These are phyloP conservation scores for Aproaerema taeniolella DNA, from an alignment of 2,888 invertebrate genomes.

Conservation along the genomic window DNA sequence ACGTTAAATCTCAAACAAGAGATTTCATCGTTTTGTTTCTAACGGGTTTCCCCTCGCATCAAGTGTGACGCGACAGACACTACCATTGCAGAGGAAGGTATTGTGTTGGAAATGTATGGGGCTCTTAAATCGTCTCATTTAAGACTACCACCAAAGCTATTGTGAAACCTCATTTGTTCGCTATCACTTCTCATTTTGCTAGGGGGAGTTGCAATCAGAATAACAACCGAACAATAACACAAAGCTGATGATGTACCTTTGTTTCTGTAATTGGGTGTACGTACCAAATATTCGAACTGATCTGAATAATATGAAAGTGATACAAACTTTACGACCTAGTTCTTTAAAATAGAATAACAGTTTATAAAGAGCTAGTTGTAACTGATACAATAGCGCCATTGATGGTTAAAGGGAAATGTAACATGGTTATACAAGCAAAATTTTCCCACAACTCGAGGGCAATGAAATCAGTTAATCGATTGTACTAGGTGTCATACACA, in stretches of 20 bases:
- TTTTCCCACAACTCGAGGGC: conserved; percentile 28
- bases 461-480: conserved; percentile 48
- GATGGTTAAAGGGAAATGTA: conserved; percentile 8
- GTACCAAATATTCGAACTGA: not conserved
- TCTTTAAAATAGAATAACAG: conserved; percentile 6
- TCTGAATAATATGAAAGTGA: not conserved
- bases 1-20: too few species aligned
- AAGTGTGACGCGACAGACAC: conserved; percentile 47
- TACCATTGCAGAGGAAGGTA: conserved; percentile 44
- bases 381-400: conserved; percentile 7
- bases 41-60: conserved; percentile 55
- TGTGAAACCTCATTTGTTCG: conserved; percentile 43
- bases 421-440: conserved; percentile 8
- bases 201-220: conserved; percentile 23
- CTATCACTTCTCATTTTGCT: conserved; percentile 40
- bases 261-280: conserved; percentile 3
- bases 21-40: conserved; percentile 60
- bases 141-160: conserved; percentile 45
- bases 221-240: conserved; percentile 3
- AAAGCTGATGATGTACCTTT: conserved; percentile 1
- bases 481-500: conserved; percentile 45
- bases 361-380: not conserved
- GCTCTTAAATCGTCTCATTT: conserved; percentile 57
- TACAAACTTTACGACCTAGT: conserved; percentile 2
- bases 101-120: conserved; percentile 53